phyloP scores from a whole-genome alignment of 1,140 invertebrate genomes.

The Listronotus bonariensis region DNA sequence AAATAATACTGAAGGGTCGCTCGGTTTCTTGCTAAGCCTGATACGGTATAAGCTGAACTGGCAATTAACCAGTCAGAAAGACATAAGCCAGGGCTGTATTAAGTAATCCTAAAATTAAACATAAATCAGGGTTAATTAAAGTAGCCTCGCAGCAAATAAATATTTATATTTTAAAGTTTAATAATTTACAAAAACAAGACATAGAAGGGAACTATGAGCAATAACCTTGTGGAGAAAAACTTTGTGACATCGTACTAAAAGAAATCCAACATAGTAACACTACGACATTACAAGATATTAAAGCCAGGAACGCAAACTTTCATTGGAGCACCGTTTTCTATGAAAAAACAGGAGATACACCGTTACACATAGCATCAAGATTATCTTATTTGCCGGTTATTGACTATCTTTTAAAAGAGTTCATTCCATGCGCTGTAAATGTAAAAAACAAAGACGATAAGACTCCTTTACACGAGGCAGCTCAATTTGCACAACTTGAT shows the following conservation, averaged over 20 bases:
- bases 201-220: neutral
- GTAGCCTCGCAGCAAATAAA: too few relatives aligned
- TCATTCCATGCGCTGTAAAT: slow-evolving; percentile 39
- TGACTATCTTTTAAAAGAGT: slow-evolving; percentile 45
- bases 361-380: slow-evolving; percentile 47
- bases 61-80: too few relatives aligned
- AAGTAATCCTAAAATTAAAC: too few relatives aligned
- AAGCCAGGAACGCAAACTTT: slow-evolving; percentile 16
- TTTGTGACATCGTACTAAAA: slow-evolving; percentile 25
- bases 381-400: slow-evolving; percentile 40
- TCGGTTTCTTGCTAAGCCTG: too few relatives aligned
- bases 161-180: too few relatives aligned
- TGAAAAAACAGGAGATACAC: slow-evolving; percentile 48
- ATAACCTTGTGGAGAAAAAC: neutral
- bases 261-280: slow-evolving; percentile 29
- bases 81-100: too few relatives aligned
- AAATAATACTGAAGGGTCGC: too few relatives aligned
- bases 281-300: slow-evolving; percentile 20
- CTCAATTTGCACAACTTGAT: slow-evolving; percentile 93
- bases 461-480: slow-evolving; percentile 71
- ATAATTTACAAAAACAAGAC: too few relatives aligned
- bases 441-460: slow-evolving; percentile 49
- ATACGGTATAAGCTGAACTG: too few relatives aligned
- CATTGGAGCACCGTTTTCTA: slow-evolving; percentile 36
- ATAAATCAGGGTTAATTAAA: too few relatives aligned